These are phyloP conservation scores for Reticulitermes lucifugus DNA, from an alignment of 2,888 invertebrate species.

Conservation along the genomic window DNA sequence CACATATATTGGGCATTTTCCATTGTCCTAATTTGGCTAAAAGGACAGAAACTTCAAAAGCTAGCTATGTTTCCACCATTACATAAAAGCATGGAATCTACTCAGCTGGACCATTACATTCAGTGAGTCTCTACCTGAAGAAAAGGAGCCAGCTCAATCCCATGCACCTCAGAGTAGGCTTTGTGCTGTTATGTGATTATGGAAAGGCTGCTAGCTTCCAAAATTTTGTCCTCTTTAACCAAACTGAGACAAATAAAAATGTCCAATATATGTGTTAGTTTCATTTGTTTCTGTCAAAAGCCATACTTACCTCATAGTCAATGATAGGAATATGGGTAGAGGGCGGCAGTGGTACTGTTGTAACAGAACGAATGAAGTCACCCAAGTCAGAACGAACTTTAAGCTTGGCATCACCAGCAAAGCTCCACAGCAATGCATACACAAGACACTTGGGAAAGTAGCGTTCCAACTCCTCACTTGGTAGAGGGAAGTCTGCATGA, in stretches of 20 bases:
- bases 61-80: too few species aligned
- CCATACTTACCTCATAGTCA: slow-evolving; percentile 85
- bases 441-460: slow-evolving; percentile 95
- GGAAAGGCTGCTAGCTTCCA: not conserved
- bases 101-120: too few species aligned
- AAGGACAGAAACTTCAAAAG: not conserved
- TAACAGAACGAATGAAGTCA: slow-evolving; percentile 94
- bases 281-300: not conserved
- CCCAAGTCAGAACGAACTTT: slow-evolving; percentile 95
- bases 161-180: too few species aligned
- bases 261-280: too few species aligned
- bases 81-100: too few species aligned
- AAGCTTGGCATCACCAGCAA: slow-evolving; percentile 97
- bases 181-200: too few species aligned
- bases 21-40: not conserved
- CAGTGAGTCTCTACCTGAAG: too few species aligned
- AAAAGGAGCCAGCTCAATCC: too few species aligned
- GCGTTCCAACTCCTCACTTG: slow-evolving; percentile 90
- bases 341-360: slow-evolving; percentile 92
- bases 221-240: slow-evolving; percentile 57
- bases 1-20: not conserved
- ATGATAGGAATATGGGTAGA: slow-evolving; percentile 86
- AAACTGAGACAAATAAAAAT: not conserved
- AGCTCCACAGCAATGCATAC: slow-evolving; percentile 96
- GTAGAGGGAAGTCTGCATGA: slow-evolving; percentile 95